A percentile compares a stretch with the other conserved stretches of the same genome.
Conservation (phyloP, 2,113 vertebrate genomes). For the Chaetorhynchus papuensis region DNA sequence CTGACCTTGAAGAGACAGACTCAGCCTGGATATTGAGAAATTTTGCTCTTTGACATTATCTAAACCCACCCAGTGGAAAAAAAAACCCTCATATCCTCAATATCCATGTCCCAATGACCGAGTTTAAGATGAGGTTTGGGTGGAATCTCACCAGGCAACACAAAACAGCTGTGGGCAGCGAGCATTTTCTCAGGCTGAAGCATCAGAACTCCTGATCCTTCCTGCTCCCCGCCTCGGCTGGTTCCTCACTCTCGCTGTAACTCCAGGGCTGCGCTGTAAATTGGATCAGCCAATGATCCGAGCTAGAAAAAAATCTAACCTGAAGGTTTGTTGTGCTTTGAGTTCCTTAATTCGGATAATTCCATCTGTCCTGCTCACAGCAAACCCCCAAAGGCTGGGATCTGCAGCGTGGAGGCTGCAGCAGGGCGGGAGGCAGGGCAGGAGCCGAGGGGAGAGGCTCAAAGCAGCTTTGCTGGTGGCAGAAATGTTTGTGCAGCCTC, state of each 20-base stretch:
- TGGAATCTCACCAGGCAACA: background rate
- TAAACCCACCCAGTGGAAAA: background rate
- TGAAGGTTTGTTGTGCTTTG: background rate
- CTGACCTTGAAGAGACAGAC: background rate
- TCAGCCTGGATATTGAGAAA: background rate
- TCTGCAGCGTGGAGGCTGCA: background rate
- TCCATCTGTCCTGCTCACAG: background rate
- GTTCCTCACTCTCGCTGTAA: background rate
- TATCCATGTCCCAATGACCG: background rate
- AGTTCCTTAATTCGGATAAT: background rate
- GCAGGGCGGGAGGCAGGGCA: background rate
- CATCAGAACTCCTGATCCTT: background rate
- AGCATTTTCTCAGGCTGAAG: background rate
- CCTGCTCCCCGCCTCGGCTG: rapidly evolving
- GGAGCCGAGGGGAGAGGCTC: background rate
- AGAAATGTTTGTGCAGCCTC: background rate
- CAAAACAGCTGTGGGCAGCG: too few relatives aligned
- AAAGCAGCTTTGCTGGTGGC: background rate
- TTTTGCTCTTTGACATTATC: background rate
- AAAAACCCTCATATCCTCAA: background rate
- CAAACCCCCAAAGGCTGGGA: background rate
- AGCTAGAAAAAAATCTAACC: background rate
- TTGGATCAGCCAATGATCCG: background rate
- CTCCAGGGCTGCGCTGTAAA: background rate
- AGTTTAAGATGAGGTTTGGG: background rate